Evolutionary conservation across 2,113 vertebrate genomes (phyloP).

Genomic region (Choloepus hoffmanni): DNA sequence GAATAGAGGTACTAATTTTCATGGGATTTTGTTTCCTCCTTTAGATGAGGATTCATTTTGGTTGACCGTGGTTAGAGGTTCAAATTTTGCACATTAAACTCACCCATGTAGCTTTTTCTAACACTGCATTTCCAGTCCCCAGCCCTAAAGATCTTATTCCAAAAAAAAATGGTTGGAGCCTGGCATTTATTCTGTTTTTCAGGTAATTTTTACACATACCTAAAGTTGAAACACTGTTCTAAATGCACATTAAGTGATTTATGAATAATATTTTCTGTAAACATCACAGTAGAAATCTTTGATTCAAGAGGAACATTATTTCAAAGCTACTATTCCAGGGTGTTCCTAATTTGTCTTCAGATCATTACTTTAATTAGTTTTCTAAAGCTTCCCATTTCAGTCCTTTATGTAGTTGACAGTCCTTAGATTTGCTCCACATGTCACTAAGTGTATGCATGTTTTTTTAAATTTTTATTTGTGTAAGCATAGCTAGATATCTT

Average conservation of each 20-base stretch:
- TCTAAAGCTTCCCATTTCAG: not conserved
- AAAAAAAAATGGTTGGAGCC: not conserved
- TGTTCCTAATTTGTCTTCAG: not conserved
- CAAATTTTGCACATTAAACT: accelerated
- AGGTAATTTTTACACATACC: not conserved
- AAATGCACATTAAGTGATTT: not conserved
- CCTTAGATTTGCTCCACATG: not conserved
- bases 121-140: not conserved
- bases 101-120: too few relatives aligned
- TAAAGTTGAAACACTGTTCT: not conserved
- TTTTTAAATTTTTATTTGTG: not conserved
- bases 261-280: not conserved
- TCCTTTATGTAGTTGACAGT: too few relatives aligned
- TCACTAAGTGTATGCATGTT: not conserved
- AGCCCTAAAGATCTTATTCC: accelerated
- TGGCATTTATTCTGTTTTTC: too few relatives aligned
- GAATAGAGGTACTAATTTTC: not conserved
- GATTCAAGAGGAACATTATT: not conserved
- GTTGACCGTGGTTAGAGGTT: not conserved
- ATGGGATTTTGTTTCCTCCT: not conserved
- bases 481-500: not conserved
- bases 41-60: not conserved
- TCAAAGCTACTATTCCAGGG: not conserved
- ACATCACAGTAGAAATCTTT: too few relatives aligned
- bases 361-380: not conserved